A percentile compares a stretch with the other conserved stretches of the same genome.
These are phyloP conservation scores for Platycercus adscitus DNA, from an alignment of 2,113 vertebrate species.

Conservation along the genomic window DNA sequence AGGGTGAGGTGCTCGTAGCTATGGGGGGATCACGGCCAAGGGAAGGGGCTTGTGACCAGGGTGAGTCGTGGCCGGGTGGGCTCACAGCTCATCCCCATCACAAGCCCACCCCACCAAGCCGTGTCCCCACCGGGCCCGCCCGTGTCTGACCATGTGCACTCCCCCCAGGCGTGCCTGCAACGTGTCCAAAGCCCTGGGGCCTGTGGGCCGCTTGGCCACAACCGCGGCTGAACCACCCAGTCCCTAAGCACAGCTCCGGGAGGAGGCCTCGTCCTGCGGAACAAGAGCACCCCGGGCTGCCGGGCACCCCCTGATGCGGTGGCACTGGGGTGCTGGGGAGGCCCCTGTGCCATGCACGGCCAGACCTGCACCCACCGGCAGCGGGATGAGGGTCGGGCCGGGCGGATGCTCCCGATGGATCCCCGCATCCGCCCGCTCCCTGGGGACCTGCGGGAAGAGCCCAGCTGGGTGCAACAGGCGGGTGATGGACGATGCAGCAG, in stretches of 20 bases:
- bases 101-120: not conserved
- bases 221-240: not conserved
- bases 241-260: not conserved
- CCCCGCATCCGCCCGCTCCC: accelerated
- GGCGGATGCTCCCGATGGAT: not conserved
- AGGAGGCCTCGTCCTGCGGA: not conserved
- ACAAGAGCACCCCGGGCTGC: accelerated
- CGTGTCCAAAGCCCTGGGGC: not conserved
- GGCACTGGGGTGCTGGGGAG: not conserved
- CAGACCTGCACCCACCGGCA: not conserved
- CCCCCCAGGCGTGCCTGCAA: not conserved
- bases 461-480: accelerated
- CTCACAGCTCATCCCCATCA: not conserved
- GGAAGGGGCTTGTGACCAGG: not conserved
- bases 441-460: not conserved
- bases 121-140: not conserved
- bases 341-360: accelerated
- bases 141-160: not conserved
- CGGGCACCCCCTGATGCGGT: accelerated
- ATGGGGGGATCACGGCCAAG: too few relatives aligned
- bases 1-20: not conserved
- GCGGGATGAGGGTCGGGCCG: accelerated
- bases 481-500: not conserved
- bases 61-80: not conserved
- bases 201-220: not conserved